Evolutionary conservation across 2,888 invertebrate genomes (phyloP).

Genomic region (Pristionchus entomophagus): DNA sequence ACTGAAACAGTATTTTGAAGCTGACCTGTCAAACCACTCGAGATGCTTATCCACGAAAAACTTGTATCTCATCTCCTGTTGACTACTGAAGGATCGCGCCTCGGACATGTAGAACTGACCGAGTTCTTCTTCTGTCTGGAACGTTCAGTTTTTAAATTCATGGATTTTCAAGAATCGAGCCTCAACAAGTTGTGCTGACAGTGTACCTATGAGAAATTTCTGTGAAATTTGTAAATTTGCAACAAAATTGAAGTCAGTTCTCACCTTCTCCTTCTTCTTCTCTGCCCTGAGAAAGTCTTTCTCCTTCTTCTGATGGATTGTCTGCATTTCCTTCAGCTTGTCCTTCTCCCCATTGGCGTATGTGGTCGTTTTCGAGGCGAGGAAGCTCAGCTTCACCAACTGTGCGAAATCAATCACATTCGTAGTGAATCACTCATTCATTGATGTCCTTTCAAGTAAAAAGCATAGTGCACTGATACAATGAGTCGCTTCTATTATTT

Average conservation of each 20-base stretch:
- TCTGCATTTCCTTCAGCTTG: constrained; percentile 41
- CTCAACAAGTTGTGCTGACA: too few relatives aligned
- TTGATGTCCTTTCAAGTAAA: too few relatives aligned
- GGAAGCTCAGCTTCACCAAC: constrained; percentile 22
- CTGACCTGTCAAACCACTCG: constrained; percentile 59
- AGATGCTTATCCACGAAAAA: constrained; percentile 62
- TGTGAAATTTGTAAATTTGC: too few relatives aligned
- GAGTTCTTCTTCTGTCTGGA: constrained; percentile 51
- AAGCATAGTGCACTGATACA: too few relatives aligned
- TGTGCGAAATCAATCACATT: neutral
- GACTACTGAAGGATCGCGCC: constrained; percentile 54
- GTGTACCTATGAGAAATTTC: neutral
- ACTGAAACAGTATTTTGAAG: too few relatives aligned
- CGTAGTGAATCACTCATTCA: too few relatives aligned
- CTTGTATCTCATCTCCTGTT: constrained; percentile 64
- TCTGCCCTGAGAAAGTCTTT: constrained; percentile 36
- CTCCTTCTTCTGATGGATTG: constrained; percentile 41
- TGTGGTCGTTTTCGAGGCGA: constrained; percentile 14
- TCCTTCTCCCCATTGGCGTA: constrained; percentile 47
- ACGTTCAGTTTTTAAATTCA: too few relatives aligned
- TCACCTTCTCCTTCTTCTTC: constrained; percentile 41
- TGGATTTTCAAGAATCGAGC: too few relatives aligned
- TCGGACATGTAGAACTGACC: constrained; percentile 55
- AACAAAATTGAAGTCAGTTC: neutral
- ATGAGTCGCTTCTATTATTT: too few relatives aligned